Base-by-base conservation (phyloP, 2,888 invertebrate genomes). In the Stenchaetothrips biformis region DNA sequence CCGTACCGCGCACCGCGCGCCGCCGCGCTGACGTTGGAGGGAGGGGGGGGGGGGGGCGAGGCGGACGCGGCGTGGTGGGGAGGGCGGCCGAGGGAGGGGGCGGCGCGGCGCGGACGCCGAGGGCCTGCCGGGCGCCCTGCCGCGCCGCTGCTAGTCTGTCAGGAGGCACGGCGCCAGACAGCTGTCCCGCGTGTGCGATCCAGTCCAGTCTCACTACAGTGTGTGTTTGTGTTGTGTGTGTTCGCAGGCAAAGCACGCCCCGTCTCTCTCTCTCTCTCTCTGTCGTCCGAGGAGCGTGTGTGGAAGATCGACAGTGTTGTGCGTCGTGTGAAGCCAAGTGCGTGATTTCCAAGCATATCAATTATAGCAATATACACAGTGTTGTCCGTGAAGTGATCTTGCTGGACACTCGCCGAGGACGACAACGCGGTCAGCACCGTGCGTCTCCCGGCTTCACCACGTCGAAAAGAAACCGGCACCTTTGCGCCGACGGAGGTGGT, bases 381-480 rank as follows among this genome's bases (percentile, higher is more conserved):
- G 37, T 37, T 37, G 37, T 37, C 37, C 37, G 37, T 4, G 37
- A 37, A 37, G 37, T 37, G 37, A 37, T 37, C 37, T 37, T 37
- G 37, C 37, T 37, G 37, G 37, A 37, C 37, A 37, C 37, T 37
- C 4, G 37, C 37, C 37, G 37, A 37, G 37, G 37, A 37, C 37
- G 37, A 37, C 37, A 37, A 37, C 37, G 37, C 37, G 37, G 37
- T 37, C 37, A 2, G 37, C 37, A 37, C 37, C 67, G 25, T 74
- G 11, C 67, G n/a, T n/a, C 67, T 21, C 21, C 86, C 86, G 84
- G 84, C 85, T 87, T 86, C 85, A 86, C 84, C 86, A 86, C 86
- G 86, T 86, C 86, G 86, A 86, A 87, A 86, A 87, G 87, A 86
- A 86, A 87, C 86, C 86, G 87, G 86, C 87, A 86, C 85, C 86